These are phyloP conservation scores for Cromileptes altivelis DNA, from an alignment of 2,113 vertebrate species.

Conservation along the genomic window DNA sequence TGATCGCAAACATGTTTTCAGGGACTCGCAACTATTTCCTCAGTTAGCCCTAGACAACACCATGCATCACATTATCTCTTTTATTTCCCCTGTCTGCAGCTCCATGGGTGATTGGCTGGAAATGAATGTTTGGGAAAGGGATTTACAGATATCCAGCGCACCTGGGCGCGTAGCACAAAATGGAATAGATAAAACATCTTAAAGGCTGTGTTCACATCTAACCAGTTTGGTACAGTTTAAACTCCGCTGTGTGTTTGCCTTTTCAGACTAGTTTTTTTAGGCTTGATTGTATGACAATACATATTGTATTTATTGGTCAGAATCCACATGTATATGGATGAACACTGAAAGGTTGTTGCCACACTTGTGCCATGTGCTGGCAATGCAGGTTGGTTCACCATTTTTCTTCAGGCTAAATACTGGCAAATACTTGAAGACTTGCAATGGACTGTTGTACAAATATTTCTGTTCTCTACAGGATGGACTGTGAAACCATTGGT, in stretches of 20 bases:
- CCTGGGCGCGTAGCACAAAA: constrained; percentile 20
- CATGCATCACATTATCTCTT: constrained; percentile 72
- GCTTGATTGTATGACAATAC: background rate
- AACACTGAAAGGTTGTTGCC: background rate
- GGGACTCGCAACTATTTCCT: constrained; percentile 67
- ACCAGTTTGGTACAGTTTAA: background rate
- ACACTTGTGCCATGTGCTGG: no score
- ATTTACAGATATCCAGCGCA: constrained; percentile 61
- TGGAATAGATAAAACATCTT: constrained; percentile 41
- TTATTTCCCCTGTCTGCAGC: constrained; percentile 61
- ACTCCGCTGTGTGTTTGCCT: background rate
- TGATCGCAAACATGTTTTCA: constrained; percentile 70
- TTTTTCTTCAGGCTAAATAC: no score
- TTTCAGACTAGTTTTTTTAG: background rate
- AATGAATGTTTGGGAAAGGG: constrained; percentile 69
- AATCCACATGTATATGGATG: background rate
- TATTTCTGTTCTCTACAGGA: no score
- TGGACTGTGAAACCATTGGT: no score
- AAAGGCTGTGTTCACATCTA: background rate
- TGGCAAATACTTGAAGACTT: no score
- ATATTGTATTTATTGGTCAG: background rate
- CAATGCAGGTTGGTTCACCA: background rate
- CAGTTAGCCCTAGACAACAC: constrained; percentile 59
- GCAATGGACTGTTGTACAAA: no score
- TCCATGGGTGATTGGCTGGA: constrained; percentile 63